Percentiles rank a stretch among this genome's conserved stretches.
These are phyloP conservation scores for Puma concolor DNA, from an alignment of 2,113 vertebrate genomes.

Conservation along the genomic window DNA sequence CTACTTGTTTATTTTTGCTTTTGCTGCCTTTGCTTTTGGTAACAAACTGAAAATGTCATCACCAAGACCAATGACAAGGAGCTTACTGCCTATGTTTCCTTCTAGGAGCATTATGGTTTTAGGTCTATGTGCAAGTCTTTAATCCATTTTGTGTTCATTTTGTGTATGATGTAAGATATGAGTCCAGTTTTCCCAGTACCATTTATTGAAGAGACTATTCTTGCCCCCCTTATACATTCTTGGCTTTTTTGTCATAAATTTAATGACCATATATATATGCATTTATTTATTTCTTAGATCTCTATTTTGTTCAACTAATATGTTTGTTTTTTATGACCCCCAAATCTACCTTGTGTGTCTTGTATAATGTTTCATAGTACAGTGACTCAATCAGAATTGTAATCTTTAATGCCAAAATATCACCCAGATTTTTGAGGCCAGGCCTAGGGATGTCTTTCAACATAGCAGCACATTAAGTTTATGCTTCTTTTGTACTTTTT, in stretches of 20 bases:
- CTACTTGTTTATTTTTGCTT: background rate
- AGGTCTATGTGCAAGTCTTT: background rate
- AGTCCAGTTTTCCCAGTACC: background rate
- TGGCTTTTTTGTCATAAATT: background rate
- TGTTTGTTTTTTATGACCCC: background rate
- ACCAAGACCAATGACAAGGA: background rate
- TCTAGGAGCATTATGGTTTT: background rate
- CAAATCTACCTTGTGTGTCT: background rate
- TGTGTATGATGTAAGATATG: background rate
- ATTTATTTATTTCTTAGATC: background rate
- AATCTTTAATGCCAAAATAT: background rate
- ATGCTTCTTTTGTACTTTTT: background rate
- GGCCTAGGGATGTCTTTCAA: background rate
- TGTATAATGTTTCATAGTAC: background rate
- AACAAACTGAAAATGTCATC: background rate
- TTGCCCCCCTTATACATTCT: background rate
- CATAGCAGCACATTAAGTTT: background rate
- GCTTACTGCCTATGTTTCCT: background rate
- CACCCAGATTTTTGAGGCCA: background rate
- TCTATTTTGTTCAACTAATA: background rate
- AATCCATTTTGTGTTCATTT: background rate
- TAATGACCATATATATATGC: background rate
- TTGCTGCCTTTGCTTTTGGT: background rate
- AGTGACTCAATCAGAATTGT: background rate
- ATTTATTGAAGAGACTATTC: background rate